Evolutionary conservation across 2,888 invertebrate species (phyloP), one percentile per base, ranked within the genome.

Genomic region (Mythimna vitellina): DNA sequence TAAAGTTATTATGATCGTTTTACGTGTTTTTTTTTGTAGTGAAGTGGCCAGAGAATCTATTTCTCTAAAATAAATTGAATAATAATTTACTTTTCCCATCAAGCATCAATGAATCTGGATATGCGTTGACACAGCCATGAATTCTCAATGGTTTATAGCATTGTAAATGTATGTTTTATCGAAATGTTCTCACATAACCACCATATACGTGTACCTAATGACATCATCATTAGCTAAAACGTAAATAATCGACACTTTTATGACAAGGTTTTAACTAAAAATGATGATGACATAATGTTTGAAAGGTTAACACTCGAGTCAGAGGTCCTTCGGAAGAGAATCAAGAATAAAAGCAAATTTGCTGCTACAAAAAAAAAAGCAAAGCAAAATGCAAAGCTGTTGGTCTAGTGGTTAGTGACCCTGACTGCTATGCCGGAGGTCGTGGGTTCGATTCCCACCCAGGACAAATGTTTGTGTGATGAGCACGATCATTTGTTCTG

Each of bases 141-240:
- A 22, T 22, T 10, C 22, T 53, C 5, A 25, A 25, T 7, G 12
- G 25, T 54, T 54, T 54, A 54, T 14, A 12, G 56, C 29, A 29
- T 29, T 56, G 29, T 17, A 29, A 57, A 22, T 17, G 8, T n/a
- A 17, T 17, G 10, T 35, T 29, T 42, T n/a, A n/a, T 14, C 1
- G 29, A 63, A 46, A 46, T 38, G 10, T 49, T 65, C 42, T 73
- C 38, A 64, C 38, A 69, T 14, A 73, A 69, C 82, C 78, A 80
- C 83, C 86, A 79, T 72, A 70, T n/a, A n/a, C 3, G 9, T 68
- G 35, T 53, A 20, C 20, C 17, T 35, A 60, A 68, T 78, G 74
- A 82, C 57, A 78, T 83, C 79, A 76, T 46, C 73, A 58, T 68
- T 70, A 58, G 32, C 57, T 20, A 25, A 62, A 70, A 66, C 38